phyloP scores from a whole-genome alignment of 35 echinoderm and acorn worm genomes.

The Hemicentrotus pulcherrimus region DNA sequence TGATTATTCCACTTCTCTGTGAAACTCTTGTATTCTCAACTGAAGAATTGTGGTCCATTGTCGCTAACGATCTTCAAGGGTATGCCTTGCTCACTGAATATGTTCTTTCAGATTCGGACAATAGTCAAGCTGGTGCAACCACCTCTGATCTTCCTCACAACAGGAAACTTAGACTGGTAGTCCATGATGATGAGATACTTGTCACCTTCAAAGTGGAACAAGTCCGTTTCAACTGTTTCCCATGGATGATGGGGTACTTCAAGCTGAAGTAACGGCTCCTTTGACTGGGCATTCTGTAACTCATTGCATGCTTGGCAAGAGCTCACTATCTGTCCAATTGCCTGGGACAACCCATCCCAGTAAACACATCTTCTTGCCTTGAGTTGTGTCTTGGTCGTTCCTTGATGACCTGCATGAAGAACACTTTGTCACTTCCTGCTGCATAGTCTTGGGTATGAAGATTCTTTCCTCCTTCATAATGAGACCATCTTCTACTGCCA shows the following conservation, averaged over 20 bases:
- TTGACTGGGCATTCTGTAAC: slow-evolving; percentile 37
- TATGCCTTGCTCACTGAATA: slow-evolving; percentile 83
- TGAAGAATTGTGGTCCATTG: slow-evolving; percentile 73
- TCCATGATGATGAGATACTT: slow-evolving; percentile 70
- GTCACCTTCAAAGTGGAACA: slow-evolving; percentile 62
- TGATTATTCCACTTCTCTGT: too few relatives aligned
- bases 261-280: slow-evolving; percentile 49
- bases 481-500: too few relatives aligned
- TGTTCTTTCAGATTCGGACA: slow-evolving; percentile 53
- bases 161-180: slow-evolving; percentile 56
- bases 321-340: slow-evolving; percentile 58
- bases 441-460: slow-evolving; percentile 52
- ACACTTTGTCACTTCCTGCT: slow-evolving; percentile 53
- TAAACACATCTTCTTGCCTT: slow-evolving; percentile 61
- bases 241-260: slow-evolving; percentile 52
- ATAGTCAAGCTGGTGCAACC: slow-evolving; percentile 54
- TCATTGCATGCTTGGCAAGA: slow-evolving; percentile 54
- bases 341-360: slow-evolving; percentile 59
- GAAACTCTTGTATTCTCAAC: slow-evolving; percentile 36
- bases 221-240: too few relatives aligned
- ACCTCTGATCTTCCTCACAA: slow-evolving; percentile 53
- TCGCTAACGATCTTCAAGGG: slow-evolving; percentile 75
- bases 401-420: slow-evolving; percentile 74
- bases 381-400: slow-evolving; percentile 61
- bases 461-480: slow-evolving; percentile 77